Evolutionary conservation across 2,797 vertebrate species (phyloP).

Genomic region (Crenichthys baileyi): DNA sequence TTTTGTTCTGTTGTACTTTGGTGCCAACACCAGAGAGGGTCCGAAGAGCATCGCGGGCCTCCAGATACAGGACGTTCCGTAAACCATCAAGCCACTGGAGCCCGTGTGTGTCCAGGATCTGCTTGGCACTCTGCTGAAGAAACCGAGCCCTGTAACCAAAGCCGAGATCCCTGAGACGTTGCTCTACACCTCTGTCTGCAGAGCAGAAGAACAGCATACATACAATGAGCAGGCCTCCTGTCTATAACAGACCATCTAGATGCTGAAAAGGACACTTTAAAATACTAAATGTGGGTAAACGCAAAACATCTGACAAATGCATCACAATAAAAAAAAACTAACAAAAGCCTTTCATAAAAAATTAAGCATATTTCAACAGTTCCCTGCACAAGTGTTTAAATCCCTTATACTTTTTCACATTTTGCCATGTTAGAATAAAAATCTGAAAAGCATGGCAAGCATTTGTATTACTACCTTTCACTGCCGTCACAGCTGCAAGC

Average conservation of each 20-base stretch:
- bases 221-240: background rate
- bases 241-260: background rate
- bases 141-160: conserved; percentile 95
- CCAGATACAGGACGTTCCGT: conserved; percentile 77
- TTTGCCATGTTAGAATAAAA: too few relatives aligned
- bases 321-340: background rate
- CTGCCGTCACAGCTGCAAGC: too few relatives aligned
- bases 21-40: conserved; percentile 90
- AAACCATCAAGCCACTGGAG: conserved; percentile 85
- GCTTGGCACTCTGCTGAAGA: conserved; percentile 84
- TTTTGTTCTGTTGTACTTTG: conserved; percentile 86
- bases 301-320: background rate
- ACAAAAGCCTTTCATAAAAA: background rate
- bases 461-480: too few relatives aligned
- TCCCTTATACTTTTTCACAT: background rate
- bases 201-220: conserved; percentile 18
- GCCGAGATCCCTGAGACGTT: conserved; percentile 85
- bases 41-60: conserved; percentile 86
- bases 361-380: background rate
- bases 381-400: background rate
- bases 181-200: conserved; percentile 84
- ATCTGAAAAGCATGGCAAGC: too few relatives aligned
- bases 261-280: background rate
- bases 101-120: conserved; percentile 81
- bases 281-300: background rate